A percentile compares a stretch with the other conserved stretches of the same genome.
Evolutionary conservation across 1,140 invertebrate genomes (phyloP).

Genomic region (Eriosoma lanigerum): DNA sequence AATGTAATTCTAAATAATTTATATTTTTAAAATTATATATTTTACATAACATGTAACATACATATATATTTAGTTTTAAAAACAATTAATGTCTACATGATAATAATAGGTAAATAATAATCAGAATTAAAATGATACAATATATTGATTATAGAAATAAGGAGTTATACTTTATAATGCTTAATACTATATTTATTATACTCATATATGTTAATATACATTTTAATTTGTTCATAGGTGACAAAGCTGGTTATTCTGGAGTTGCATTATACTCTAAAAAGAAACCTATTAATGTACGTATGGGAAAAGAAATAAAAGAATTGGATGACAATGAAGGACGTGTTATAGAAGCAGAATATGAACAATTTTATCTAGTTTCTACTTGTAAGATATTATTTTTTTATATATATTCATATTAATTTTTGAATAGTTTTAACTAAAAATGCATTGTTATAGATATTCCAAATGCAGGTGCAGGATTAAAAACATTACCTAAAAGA

Average conservation of each 20-base stretch:
- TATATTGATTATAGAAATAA: too few relatives aligned
- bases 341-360: constrained; percentile 94
- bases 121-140: too few relatives aligned
- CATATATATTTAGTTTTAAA: background rate
- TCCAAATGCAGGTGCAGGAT: constrained; percentile 73
- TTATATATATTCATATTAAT: constrained; percentile 55
- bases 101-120: too few relatives aligned
- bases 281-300: constrained; percentile 80
- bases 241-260: constrained; percentile 89
- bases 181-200: too few relatives aligned
- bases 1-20: too few relatives aligned
- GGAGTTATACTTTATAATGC: too few relatives aligned
- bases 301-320: constrained; percentile 74
- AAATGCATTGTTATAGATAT: constrained; percentile 58
- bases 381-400: constrained; percentile 61
- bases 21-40: too few relatives aligned
- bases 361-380: constrained; percentile 83
- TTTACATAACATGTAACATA: too few relatives aligned
- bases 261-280: constrained; percentile 84
- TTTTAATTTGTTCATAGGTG: constrained; percentile 57
- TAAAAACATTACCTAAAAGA: constrained; percentile 85
- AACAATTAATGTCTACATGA: background rate
- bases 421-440: background rate
- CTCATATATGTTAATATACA: background rate
- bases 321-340: constrained; percentile 81